Evolutionary conservation across 2,113 vertebrate genomes (phyloP), one percentile per base, ranked within the genome.

Genomic region (Phrynosoma blainvillii): DNA sequence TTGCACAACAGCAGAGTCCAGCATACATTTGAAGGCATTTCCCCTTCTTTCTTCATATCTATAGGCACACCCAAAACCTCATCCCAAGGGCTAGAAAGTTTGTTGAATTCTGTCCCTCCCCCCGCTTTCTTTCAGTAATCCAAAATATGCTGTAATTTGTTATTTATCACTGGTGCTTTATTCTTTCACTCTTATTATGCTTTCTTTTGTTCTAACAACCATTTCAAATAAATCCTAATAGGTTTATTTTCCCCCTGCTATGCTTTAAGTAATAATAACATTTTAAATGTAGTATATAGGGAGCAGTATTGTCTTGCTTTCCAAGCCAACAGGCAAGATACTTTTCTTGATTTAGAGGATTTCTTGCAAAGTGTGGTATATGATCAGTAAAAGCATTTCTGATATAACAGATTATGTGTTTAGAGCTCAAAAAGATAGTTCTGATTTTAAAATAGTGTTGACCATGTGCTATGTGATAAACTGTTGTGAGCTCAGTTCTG

Each of bases 141-240:
- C 11, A 62, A 71, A 4, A 70, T 59, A 18, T 62, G 7, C 18
- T 81, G 59, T 62, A 42, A 40, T 80, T 36, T 71, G 21, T 73
- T n/a, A 42, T 23, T 75, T 8, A 32, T 75, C 73, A 21, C 65
- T 59, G 25, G 76, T 20, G 36, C 59, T 52, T 42, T 13, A 27
- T 36, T 36, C 8, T 40, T 32, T 40, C 56, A 40, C 21, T 23
- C 42, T 75, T 75, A n/a, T 11, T 71, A 27, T 71, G 25, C 21
- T 20, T 42, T 42, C 62, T 14, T 47, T 9, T 62, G 11, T 65
- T 79, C 66, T 32, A 73, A 13, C 25, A 40, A 27, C 40, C 12
- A 66, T 36, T 87, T 9, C 42, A 86, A 86, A 79, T 84, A 27
- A 13, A 86, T 82, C 73, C 20, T n/a, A n/a, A 32, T 84, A 65